Conservation (phyloP, 2,113 vertebrate species). For the Menidia beryllina region DNA sequence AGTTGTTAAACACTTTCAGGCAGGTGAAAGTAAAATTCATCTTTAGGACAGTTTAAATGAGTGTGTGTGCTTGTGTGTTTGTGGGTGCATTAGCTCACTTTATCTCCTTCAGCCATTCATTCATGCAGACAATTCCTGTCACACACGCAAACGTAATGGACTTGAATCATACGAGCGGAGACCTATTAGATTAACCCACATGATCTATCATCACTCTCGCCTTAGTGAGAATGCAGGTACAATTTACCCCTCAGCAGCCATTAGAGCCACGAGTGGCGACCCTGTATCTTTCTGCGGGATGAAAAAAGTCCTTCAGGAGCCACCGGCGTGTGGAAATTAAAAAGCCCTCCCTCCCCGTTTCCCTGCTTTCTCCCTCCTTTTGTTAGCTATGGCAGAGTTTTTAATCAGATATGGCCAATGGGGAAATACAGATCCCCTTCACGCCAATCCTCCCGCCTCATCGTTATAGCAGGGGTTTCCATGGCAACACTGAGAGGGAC, state of each 20-base stretch:
- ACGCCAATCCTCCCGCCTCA: conserved; percentile 54
- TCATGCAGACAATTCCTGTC: conserved; percentile 39
- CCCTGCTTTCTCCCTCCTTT: conserved; percentile 9
- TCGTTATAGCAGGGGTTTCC: conserved; percentile 66
- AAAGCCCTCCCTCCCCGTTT: neutral
- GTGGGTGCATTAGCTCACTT: neutral
- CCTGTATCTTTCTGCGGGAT: conserved; percentile 48
- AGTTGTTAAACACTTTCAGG: neutral
- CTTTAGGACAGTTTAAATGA: conserved; percentile 17
- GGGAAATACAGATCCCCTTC: conserved; percentile 74
- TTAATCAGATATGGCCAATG: conserved; percentile 72
- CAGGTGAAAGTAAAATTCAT: conserved; percentile 15
- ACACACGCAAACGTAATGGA: conserved; percentile 40
- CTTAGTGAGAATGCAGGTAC: conserved; percentile 35
- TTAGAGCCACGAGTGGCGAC: conserved; percentile 45
- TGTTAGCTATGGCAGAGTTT: conserved; percentile 56
- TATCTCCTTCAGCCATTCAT: conserved; percentile 18
- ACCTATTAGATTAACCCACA: conserved; percentile 59
- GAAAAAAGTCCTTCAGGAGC: conserved; percentile 60
- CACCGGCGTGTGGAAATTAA: conserved; percentile 58
- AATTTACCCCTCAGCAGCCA: conserved; percentile 49
- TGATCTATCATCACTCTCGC: conserved; percentile 56
- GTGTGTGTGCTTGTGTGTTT: conserved; percentile 7
- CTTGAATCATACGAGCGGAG: conserved; percentile 56
- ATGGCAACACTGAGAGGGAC: conserved; percentile 62